Base-by-base conservation (phyloP, 2,888 invertebrate species). In the Rhogogaster chlorosoma region DNA sequence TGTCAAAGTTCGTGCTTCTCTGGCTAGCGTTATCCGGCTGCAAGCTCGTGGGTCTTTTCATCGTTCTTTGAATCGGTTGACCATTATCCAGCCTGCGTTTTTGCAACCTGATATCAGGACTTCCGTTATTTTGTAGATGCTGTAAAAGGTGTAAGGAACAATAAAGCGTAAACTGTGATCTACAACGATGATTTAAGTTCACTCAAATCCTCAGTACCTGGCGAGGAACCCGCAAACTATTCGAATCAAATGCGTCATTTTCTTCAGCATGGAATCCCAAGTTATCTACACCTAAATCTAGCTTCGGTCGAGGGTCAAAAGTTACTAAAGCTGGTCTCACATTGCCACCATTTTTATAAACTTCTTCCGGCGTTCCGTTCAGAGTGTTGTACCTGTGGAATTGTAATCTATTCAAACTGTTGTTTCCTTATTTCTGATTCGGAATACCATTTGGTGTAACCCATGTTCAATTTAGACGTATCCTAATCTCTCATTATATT, bases 191-290 rank as follows among this genome's bases (percentile, higher is more conserved):
- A 22, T 26, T 73, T 42, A 42, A 0, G 42, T 5, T 73, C 12
- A 42, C 4, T 7, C 2, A 61, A 36, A 4, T 80, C 5, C 7
- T 36, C 2, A 29, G 22, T 53, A 80, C 80, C 80, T 36, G 61
- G 22, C n/a, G 9, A 36, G 12, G n/a, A 9, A 26, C 7, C 61
- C 80, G 32, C 29, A 45, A 22, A 32, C 45, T 3, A 18, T 26
- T 84, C 22, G 61, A 53, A 42, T 80, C 67, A 29, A 78, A 84
- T 38, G 42, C 15, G 32, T 84, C 84, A 4, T 80, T 45, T 15
- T 80, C 67, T 78, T 84, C 84, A 26, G 22, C 1, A 4, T 49
- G n/a, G 32, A 45, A 84, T 1, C 36, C 84, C 18, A 15, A 42
- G 42, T 84, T 84, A 38, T 84, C 45, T n/a, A 18, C 12, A 15